Evolutionary conservation across 2,113 vertebrate genomes (phyloP).

Genomic region (Prolemur simus): DNA sequence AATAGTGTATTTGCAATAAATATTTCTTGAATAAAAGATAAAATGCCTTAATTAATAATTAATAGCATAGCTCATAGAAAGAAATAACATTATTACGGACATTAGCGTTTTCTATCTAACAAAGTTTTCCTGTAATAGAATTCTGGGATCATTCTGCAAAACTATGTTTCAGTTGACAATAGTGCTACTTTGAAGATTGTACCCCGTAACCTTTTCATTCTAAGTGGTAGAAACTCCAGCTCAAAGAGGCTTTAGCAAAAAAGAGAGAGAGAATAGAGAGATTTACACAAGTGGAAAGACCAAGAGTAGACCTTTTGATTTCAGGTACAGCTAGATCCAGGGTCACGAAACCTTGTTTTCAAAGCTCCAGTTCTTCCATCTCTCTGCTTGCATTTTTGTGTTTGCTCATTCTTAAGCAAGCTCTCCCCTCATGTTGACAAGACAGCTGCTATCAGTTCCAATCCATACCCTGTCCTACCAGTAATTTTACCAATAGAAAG

Average conservation of each 20-base stretch:
- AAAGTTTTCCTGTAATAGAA: not conserved
- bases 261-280: not conserved
- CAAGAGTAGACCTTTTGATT: not conserved
- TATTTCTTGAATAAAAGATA: not conserved
- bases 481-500: not conserved
- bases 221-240: not conserved
- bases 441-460: not conserved
- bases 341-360: not conserved
- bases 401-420: not conserved
- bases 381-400: not conserved
- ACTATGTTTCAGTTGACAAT: not conserved
- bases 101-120: not conserved
- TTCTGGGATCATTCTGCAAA: not conserved
- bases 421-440: not conserved
- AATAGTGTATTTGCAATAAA: not conserved
- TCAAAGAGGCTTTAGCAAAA: not conserved
- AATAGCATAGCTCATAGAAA: not conserved
- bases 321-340: not conserved
- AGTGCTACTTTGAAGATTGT: not conserved
- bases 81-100: not conserved
- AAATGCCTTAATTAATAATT: conserved; percentile 16
- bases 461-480: not conserved
- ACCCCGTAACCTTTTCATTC: not conserved
- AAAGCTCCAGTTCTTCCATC: not conserved
- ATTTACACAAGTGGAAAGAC: not conserved